Conservation (phyloP, 2,888 invertebrate genomes). For the Chrysolina oricalcia region DNA sequence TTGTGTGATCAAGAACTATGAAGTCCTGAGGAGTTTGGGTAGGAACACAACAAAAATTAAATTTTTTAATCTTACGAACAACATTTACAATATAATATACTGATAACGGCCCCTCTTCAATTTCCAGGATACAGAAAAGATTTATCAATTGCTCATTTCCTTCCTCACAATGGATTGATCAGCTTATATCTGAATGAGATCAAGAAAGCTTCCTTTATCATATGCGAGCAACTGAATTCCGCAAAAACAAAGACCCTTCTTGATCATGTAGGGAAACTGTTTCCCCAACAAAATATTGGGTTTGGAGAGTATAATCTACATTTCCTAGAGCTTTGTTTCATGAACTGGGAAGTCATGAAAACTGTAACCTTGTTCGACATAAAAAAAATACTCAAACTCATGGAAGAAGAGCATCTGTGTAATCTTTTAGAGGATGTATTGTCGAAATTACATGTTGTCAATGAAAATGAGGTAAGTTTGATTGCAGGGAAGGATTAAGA, state of each 20-base stretch:
- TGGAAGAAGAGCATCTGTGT: slow-evolving; percentile 57
- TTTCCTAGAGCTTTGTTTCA: slow-evolving; percentile 65
- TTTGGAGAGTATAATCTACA: slow-evolving; percentile 51
- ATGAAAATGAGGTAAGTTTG: not conserved
- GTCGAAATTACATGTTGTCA: not conserved
- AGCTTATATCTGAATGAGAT: slow-evolving; percentile 68
- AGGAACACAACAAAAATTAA: not conserved
- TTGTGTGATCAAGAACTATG: slow-evolving; percentile 72
- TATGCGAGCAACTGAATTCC: slow-evolving; percentile 70
- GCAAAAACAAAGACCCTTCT: slow-evolving; percentile 63
- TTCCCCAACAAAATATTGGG: slow-evolving; percentile 50
- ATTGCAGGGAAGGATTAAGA: not conserved
- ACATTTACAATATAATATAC: too few relatives aligned
- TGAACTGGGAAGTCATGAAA: slow-evolving; percentile 63
- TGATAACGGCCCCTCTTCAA: not conserved
- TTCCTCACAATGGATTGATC: slow-evolving; percentile 51
- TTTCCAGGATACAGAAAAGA: slow-evolving; percentile 57
- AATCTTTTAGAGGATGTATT: slow-evolving; percentile 42
- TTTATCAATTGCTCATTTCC: slow-evolving; percentile 52
- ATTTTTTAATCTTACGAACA: not conserved
- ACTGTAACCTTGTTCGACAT: slow-evolving; percentile 60
- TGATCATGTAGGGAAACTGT: slow-evolving; percentile 53
- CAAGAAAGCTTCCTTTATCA: slow-evolving; percentile 71
- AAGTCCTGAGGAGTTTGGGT: slow-evolving; percentile 57
- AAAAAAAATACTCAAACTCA: slow-evolving; percentile 59